Evolutionary conservation across 1,140 invertebrate species (phyloP), one percentile per base, ranked within the genome.

Genomic region (Ceratosolen solmsi): DNA sequence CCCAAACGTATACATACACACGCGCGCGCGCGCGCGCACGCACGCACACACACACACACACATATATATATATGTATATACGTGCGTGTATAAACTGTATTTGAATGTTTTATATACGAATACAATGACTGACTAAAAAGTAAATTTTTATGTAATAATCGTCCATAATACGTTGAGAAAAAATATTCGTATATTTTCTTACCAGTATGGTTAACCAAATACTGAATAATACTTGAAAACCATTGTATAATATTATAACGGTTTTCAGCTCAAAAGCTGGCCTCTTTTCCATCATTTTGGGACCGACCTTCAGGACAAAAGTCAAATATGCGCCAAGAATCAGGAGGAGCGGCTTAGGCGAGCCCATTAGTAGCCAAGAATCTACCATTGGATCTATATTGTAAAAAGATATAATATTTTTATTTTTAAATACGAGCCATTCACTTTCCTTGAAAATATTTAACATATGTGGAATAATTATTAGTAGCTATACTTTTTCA

Each of bases 291-390:
- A 96, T 96, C 84, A 93, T 91, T 84, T 92, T 91, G 20, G 95
- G 96, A n/a, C 96, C 96, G 38, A 94, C 85, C 87, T 93, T 93
- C 83, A 95, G 90, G 0, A 96, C 94, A 82, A 95, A 94, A 82
- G 92, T 91, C 8, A 96, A 91, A 82, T 95, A 96, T 0, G 91
- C 88, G 0, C 93, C 87, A 56, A 95, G 88, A 60, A 95, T 94
- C 22, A 89, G 87, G 5, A 96, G 83, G 2, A 96, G 93, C 1
- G 95, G 95, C 68, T 92, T 90, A 9, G 95, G 95, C 1, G 94
- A 93, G 33, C 92, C 87, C 95, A 97, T 96, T 33, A 97, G 89
- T 1, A 93, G 92, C 96, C 96, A 97, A 8, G 94, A 92, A 81
- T 95, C 94, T 36, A 94, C 93, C 80, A 92, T 89, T 0, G 92